These are phyloP conservation scores for Ephydatia muelleri DNA, from an alignment of 37 sponge, comb jelly and placozoan species.

Conservation along the genomic window DNA sequence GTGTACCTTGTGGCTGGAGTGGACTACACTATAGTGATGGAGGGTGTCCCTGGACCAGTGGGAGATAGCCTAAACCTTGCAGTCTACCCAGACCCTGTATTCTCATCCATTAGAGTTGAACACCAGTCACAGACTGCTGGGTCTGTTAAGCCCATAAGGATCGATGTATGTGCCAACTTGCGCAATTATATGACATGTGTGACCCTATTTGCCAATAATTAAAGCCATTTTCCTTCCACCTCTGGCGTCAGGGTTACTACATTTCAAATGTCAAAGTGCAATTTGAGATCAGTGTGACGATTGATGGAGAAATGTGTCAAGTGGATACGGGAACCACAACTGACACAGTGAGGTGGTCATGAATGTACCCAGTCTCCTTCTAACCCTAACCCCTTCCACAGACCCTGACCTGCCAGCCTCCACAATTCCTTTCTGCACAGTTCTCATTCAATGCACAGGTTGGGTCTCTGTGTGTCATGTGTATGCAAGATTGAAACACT, in stretches of 20 bases:
- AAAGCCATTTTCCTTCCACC: background rate
- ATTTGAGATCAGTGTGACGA: background rate
- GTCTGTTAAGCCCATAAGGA: background rate
- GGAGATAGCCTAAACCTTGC: background rate
- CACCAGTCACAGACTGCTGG: background rate
- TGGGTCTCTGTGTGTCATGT: background rate
- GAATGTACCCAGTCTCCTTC: no score
- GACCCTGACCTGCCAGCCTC: background rate
- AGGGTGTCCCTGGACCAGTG: background rate
- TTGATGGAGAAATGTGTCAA: background rate
- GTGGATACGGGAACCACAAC: background rate
- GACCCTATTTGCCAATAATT: no score
- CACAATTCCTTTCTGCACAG: background rate
- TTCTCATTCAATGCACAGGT: background rate
- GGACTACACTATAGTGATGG: background rate
- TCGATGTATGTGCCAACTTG: background rate
- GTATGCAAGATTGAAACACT: no score
- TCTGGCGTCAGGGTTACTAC: background rate
- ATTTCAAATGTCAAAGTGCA: background rate
- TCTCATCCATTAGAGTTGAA: background rate
- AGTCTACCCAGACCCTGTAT: background rate
- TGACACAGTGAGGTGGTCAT: background rate
- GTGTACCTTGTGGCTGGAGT: background rate
- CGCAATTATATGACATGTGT: no score
- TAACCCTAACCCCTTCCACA: background rate